phyloP scores from a whole-genome alignment of 2,797 vertebrate species.

The Balearica regulorum region DNA sequence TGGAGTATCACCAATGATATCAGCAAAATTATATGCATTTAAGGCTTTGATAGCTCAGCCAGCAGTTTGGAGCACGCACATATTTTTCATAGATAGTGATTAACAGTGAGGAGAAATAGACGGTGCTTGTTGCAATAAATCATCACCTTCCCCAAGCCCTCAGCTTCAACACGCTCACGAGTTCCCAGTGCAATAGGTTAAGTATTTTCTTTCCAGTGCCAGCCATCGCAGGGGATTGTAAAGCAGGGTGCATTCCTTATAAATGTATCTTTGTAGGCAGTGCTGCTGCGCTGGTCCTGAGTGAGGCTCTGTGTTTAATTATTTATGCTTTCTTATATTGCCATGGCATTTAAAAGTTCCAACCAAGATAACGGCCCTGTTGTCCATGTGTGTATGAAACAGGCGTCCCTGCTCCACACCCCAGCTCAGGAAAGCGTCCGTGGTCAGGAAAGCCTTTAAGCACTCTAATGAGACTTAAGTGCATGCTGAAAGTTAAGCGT shows the following conservation, averaged over 20 bases:
- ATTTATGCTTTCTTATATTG: conserved; percentile 46
- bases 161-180: fast-evolving
- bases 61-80: fast-evolving
- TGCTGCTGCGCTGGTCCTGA: not conserved
- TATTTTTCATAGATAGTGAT: not conserved
- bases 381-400: not conserved
- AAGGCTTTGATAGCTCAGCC: not conserved
- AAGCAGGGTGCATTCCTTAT: not conserved
- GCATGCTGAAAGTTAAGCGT: conserved; percentile 56
- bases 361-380: conserved; percentile 16
- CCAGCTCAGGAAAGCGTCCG: conserved; percentile 9
- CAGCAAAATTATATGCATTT: not conserved
- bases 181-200: not conserved
- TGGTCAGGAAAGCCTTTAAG: conserved; percentile 55
- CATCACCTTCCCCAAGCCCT: not conserved
- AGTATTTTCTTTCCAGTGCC: not conserved
- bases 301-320: conserved; percentile 49
- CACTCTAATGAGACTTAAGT: conserved; percentile 62
- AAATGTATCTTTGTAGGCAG: conserved; percentile 23
- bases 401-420: not conserved
- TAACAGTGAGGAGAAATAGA: not conserved
- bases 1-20: not conserved
- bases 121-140: not conserved
- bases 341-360: not conserved
- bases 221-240: not conserved